Conservation (phyloP, 2,888 invertebrate genomes). For the Leptothorax acervorum region DNA sequence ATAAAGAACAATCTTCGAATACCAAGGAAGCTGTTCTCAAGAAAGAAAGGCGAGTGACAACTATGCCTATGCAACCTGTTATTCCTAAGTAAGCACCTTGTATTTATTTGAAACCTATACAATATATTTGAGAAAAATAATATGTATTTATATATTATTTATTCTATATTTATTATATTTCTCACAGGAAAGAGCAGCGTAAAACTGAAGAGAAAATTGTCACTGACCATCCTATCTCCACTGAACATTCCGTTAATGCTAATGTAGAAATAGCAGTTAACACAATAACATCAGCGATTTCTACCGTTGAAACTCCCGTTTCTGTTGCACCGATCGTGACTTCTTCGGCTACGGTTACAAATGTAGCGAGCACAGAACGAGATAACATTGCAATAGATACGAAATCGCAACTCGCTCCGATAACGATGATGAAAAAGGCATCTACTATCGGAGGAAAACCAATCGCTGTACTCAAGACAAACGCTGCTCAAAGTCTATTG, state of each 20-base stretch:
- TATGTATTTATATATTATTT: not conserved
- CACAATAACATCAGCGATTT: constrained; percentile 66
- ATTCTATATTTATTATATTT: not conserved
- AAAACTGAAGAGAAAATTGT: constrained; percentile 76
- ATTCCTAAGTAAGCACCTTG: constrained; percentile 74
- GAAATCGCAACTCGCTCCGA: constrained; percentile 65
- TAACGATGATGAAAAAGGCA: constrained; percentile 79
- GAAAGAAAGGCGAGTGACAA: constrained; percentile 81
- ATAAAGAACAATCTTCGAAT: constrained; percentile 86
- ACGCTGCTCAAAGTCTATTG: constrained; percentile 81
- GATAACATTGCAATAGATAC: constrained; percentile 71
- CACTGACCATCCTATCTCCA: constrained; percentile 71
- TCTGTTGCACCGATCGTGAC: constrained; percentile 63
- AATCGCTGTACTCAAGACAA: constrained; percentile 82
- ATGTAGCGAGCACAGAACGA: constrained; percentile 85
- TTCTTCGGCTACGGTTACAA: constrained; percentile 81
- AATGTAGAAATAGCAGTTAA: constrained; percentile 70
- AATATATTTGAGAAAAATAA: not conserved
- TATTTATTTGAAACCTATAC: not conserved
- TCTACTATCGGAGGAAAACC: constrained; percentile 80
- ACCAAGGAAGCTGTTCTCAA: constrained; percentile 81
- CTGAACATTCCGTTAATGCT: constrained; percentile 69
- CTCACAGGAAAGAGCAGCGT: constrained; percentile 76
- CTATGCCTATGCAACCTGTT: constrained; percentile 73
- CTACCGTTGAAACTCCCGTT: constrained; percentile 65